phyloP scores from a whole-genome alignment of 2,888 invertebrate species.

The Chirona hameri region DNA sequence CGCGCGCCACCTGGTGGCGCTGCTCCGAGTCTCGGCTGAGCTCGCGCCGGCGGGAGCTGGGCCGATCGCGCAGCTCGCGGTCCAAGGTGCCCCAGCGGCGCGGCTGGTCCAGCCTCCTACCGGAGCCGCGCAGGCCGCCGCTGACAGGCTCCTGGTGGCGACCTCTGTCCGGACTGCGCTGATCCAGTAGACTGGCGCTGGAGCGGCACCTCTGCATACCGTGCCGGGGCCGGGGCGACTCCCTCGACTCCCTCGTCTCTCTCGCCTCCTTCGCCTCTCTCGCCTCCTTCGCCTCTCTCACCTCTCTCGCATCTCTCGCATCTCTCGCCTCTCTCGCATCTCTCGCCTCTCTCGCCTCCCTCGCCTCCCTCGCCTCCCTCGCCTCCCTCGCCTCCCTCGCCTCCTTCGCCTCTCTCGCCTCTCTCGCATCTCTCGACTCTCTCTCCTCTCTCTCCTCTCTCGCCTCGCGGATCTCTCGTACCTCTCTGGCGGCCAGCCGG shows the following conservation, averaged over 20 bases:
- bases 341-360: background rate
- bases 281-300: too few species aligned
- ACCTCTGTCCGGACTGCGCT: background rate
- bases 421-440: too few species aligned
- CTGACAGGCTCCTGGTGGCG: background rate
- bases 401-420: too few species aligned
- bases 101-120: background rate
- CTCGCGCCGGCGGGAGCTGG: background rate
- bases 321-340: background rate
- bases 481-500: background rate
- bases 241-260: background rate
- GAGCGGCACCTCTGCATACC: background rate
- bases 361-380: too few species aligned
- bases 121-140: background rate
- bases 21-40: background rate
- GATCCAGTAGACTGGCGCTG: slow-evolving; percentile 2
- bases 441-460: too few species aligned
- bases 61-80: background rate
- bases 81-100: background rate
- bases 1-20: background rate
- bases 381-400: too few species aligned
- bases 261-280: too few species aligned
- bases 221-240: background rate
- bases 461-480: too few species aligned
- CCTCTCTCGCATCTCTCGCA: too few species aligned